Conservation (phyloP, 2,113 vertebrate species). For the Taurulus bubalis region DNA sequence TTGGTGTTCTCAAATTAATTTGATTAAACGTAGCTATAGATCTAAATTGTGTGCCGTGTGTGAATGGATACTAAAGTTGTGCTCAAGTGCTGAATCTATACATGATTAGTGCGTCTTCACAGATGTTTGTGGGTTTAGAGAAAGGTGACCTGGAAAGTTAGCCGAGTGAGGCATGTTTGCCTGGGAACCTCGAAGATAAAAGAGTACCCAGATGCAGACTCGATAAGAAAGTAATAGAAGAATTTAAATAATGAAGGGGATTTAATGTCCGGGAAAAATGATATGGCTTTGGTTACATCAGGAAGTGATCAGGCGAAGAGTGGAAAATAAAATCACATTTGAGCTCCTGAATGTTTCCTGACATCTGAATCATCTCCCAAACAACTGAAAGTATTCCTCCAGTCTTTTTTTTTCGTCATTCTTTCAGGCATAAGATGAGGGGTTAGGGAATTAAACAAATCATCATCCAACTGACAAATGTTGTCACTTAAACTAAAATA, state of each 20-base stretch:
- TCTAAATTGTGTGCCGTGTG: slow-evolving; percentile 18
- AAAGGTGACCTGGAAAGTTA: slow-evolving; percentile 6
- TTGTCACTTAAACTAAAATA: slow-evolving; percentile 3
- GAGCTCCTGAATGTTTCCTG: not conserved
- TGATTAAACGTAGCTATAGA: not conserved
- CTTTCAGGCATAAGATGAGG: not conserved
- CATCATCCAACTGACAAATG: not conserved
- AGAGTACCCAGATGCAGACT: slow-evolving; percentile 6
- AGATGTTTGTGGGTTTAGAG: slow-evolving; percentile 12
- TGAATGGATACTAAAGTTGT: slow-evolving; percentile 44
- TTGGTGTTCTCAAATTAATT: slow-evolving; percentile 18
- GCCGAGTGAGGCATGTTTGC: not conserved
- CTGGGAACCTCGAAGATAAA: not conserved
- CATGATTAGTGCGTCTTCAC: slow-evolving; percentile 22
- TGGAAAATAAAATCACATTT: slow-evolving; percentile 8
- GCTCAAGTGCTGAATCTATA: slow-evolving; percentile 36
- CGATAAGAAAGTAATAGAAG: not conserved
- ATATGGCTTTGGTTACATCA: slow-evolving; percentile 57
- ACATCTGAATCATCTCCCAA: not conserved
- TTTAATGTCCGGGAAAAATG: slow-evolving; percentile 20
- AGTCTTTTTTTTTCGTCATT: not conserved
- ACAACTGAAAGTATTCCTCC: not conserved
- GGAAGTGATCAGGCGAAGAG: not conserved
- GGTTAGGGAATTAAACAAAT: not conserved
- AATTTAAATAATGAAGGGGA: not conserved